Evolutionary conservation across 2,888 invertebrate genomes (phyloP).

Genomic region (Trachelus troglodyta): DNA sequence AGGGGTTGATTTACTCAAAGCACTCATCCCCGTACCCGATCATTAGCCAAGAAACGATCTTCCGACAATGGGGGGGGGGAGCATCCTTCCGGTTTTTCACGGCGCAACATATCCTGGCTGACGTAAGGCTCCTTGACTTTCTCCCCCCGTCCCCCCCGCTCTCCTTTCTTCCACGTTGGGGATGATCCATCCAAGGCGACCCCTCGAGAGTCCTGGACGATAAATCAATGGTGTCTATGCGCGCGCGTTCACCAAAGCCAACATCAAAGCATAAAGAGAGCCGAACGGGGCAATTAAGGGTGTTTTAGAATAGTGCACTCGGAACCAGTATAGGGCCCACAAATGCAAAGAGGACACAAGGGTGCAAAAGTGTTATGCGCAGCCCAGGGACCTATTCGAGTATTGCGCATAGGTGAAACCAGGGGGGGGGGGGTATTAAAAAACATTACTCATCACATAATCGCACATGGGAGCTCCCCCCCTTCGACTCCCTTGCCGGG

Average conservation of each 20-base stretch:
- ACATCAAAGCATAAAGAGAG: constrained; percentile 30
- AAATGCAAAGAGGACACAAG: constrained; percentile 20
- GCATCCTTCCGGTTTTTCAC: constrained; percentile 42
- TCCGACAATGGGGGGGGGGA: constrained; percentile 4
- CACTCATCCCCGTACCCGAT: background rate
- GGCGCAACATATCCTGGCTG: constrained; percentile 10
- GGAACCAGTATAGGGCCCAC: constrained; percentile 20
- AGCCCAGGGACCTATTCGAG: background rate
- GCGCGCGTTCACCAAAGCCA: constrained; percentile 19
- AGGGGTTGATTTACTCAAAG: background rate
- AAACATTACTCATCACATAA: constrained; percentile 67
- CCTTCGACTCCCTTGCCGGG: background rate
- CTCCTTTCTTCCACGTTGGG: constrained; percentile 28
- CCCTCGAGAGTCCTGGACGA: constrained; percentile 21
- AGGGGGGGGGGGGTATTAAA: constrained; percentile 57
- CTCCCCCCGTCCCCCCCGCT: background rate
- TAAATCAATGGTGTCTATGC: constrained; percentile 29
- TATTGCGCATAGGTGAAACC: background rate
- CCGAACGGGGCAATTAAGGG: constrained; percentile 64
- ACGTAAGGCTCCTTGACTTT: constrained; percentile 3
- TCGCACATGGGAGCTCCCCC: constrained; percentile 42
- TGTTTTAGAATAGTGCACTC: constrained; percentile 64
- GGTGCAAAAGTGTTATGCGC: constrained; percentile 7
- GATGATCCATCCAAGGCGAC: constrained; percentile 32
- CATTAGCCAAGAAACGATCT: constrained; percentile 5